Percentiles rank a stretch among this genome's conserved stretches.
These are phyloP conservation scores for Machaerirhynchus nigripectus DNA, from an alignment of 2,113 vertebrate genomes.

Conservation along the genomic window DNA sequence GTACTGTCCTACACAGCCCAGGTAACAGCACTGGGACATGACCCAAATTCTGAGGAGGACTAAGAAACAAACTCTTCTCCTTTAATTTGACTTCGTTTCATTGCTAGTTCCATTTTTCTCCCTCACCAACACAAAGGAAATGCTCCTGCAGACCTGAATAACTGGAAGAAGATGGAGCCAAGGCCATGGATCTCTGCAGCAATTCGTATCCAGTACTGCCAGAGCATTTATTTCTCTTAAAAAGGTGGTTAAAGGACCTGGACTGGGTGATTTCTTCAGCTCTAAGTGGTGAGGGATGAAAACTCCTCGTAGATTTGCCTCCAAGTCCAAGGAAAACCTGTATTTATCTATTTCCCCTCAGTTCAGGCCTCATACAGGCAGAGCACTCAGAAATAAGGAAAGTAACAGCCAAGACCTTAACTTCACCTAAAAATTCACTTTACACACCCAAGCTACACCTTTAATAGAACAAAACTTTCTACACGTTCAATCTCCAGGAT, in stretches of 20 bases:
- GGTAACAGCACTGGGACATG: neutral
- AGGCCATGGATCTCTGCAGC: neutral
- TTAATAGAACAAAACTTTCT: neutral
- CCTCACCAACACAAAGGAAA: neutral
- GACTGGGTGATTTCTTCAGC: neutral
- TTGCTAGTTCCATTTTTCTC: neutral
- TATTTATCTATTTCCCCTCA: neutral
- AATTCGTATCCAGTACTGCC: fast-evolving
- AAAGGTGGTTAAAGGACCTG: neutral
- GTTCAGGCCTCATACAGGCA: neutral
- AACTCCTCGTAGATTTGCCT: neutral
- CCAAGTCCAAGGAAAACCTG: neutral
- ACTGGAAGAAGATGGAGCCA: neutral
- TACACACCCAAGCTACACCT: neutral
- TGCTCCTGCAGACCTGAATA: neutral
- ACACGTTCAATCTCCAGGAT: neutral
- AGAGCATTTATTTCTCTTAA: neutral
- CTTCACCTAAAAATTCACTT: neutral
- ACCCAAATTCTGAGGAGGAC: neutral
- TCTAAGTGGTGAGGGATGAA: neutral
- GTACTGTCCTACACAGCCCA: neutral
- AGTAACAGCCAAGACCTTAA: neutral
- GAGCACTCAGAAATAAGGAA: neutral
- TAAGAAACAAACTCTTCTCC: neutral
- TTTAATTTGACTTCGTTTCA: neutral